Conservation (phyloP, 2,888 invertebrate species). For the Tachystola acroxantha region DNA sequence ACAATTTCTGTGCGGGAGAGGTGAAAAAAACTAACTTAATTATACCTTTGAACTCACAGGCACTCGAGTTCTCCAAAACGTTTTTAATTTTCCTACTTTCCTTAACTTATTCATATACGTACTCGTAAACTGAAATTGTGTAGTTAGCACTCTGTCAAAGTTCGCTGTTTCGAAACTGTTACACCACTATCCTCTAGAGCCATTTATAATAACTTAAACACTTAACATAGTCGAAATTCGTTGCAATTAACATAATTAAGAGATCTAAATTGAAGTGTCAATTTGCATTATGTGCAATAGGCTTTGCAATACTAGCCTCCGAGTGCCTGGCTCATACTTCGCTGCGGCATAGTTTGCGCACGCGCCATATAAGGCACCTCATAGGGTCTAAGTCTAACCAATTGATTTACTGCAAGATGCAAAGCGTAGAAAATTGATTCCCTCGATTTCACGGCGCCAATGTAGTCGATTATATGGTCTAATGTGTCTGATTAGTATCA, state of each 20-base stretch:
- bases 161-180: not conserved
- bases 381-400: constrained; percentile 34
- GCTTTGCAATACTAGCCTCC: not conserved
- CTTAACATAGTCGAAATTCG: not conserved
- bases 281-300: not conserved
- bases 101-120: too few relatives aligned
- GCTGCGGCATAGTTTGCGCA: constrained; percentile 13
- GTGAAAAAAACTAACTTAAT: not conserved
- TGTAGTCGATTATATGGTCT: constrained; percentile 15
- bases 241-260: not conserved
- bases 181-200: not conserved
- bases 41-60: not conserved
- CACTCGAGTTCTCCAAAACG: too few relatives aligned
- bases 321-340: not conserved
- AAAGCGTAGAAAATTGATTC: constrained; percentile 22
- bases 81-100: not conserved
- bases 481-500: constrained; percentile 11
- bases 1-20: not conserved
- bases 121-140: not conserved
- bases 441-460: constrained; percentile 24
- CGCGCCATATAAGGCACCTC: constrained; percentile 37
- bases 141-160: too few relatives aligned
- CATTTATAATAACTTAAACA: not conserved
- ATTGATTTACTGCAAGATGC: constrained; percentile 26
- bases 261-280: not conserved